These are phyloP conservation scores for Ceratosolen fusciceps DNA, from an alignment of 1,140 invertebrate genomes.

Conservation along the genomic window DNA sequence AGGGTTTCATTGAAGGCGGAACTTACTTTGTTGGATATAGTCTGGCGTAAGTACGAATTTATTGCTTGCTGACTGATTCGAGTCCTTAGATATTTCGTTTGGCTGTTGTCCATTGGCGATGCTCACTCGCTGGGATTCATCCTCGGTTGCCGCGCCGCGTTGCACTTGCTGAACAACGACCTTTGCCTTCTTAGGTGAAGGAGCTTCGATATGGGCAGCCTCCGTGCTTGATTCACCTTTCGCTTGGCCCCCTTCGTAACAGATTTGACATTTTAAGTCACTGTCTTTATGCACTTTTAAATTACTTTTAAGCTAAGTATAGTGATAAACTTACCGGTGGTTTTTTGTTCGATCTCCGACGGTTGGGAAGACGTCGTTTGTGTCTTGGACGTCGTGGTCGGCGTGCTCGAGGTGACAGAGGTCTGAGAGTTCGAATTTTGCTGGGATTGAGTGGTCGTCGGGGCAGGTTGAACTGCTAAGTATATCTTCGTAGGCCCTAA, in stretches of 20 bases:
- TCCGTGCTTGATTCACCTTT: constrained; percentile 24
- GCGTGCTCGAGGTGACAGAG: background rate
- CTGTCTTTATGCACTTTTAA: background rate
- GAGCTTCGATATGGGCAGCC: constrained; percentile 28
- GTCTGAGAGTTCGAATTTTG: constrained; percentile 32
- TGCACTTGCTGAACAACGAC: constrained; percentile 66
- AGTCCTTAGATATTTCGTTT: constrained; percentile 62
- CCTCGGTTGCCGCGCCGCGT: constrained; percentile 55
- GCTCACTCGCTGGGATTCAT: constrained; percentile 61
- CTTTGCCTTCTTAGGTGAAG: constrained; percentile 63
- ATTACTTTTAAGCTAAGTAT: background rate
- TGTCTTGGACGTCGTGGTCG: constrained; percentile 41
- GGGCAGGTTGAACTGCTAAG: constrained; percentile 81
- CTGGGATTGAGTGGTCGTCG: constrained; percentile 48
- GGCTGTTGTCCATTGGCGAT: constrained; percentile 70
- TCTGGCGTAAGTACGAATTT: constrained; percentile 89
- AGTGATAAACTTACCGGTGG: constrained; percentile 11
- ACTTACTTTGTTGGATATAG: constrained; percentile 90
- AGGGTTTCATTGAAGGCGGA: constrained; percentile 39
- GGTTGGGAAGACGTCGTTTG: background rate
- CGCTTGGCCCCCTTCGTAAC: constrained; percentile 36
- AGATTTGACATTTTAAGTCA: background rate
- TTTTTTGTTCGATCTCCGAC: background rate
- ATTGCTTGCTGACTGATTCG: constrained; percentile 69
- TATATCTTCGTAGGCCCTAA: constrained; percentile 88